Percentiles rank a stretch among this genome's conserved stretches.
phyloP scores from a whole-genome alignment of 2,113 vertebrate species.

The Vulpes vulpes region DNA sequence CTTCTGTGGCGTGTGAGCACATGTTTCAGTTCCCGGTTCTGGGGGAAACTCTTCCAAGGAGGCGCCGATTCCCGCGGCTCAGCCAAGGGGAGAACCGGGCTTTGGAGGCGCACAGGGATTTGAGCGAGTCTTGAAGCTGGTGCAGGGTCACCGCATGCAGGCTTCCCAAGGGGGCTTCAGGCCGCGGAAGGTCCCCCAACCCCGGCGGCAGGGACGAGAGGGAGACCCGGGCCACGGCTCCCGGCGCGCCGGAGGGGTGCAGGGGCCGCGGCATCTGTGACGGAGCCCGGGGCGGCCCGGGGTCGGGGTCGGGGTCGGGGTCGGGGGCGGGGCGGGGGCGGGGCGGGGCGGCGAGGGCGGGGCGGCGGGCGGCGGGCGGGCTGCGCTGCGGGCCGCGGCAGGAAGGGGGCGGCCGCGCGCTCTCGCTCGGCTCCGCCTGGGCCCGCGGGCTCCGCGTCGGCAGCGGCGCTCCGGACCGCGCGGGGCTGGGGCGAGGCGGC shows the following conservation, averaged over 20 bases:
- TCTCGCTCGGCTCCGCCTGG: constrained; percentile 27
- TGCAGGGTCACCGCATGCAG: not conserved
- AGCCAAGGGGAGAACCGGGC: not conserved
- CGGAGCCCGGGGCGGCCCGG: not conserved
- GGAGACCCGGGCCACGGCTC: not conserved
- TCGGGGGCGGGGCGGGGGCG: not conserved
- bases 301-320: not conserved
- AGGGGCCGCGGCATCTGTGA: constrained; percentile 43
- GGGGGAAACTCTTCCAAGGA: not conserved
- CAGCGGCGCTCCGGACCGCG: not conserved
- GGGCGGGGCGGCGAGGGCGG: constrained; percentile 10
- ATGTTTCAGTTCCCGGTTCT: not conserved
- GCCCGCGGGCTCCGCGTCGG: not conserved
- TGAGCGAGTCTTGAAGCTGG: not conserved
- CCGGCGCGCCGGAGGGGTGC: too few species aligned
- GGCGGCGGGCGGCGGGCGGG: not conserved
- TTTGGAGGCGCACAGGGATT: not conserved
- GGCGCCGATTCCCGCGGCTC: not conserved
- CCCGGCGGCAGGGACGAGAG: too few species aligned
- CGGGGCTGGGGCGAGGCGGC: not conserved
- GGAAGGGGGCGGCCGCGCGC: constrained; percentile 72
- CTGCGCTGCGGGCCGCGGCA: constrained; percentile 49
- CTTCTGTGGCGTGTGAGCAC: rapidly evolving
- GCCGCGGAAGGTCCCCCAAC: not conserved
- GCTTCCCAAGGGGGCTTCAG: not conserved